Base-by-base conservation (phyloP, 37 sponge, comb jelly and placozoan species). In the Haliclona indistincta region DNA sequence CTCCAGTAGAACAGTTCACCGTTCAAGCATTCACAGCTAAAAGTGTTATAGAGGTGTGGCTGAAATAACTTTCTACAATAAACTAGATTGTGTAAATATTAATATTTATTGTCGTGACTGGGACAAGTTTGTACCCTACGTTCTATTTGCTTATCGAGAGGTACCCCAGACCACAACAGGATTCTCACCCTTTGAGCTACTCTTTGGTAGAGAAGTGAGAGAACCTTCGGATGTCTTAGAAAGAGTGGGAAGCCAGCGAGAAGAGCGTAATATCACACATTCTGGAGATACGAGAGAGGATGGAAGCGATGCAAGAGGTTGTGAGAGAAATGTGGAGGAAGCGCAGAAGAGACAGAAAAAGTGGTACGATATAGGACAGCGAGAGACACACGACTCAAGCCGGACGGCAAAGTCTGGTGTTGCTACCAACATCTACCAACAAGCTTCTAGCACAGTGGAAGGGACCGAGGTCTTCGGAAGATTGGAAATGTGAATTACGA, bases 311-410 rank as follows among this genome's bases (percentile, higher is more conserved):
- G 67, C 26, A 30, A 37, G 66, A 64, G 37, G 30, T 64, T n/a
- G 66, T 34, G 66, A 29, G 67, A 15, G 67, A 11, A 66, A 66
- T 23, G 26, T 66, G 67, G 39, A 66, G 67, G 8, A 66, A 25
- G 77, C 43, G 2, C 77, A 76, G 77, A 30, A 45, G 33, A 26
- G 20, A n/a, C 65, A 65, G 17, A 76, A 76, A 38, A 38, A 25
- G 36, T 76, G 66, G 64, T 76, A 76, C 41, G 77, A 76, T 44
- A 37, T 42, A n/a, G n/a, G n/a, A n/a, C n/a, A n/a, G n/a, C n/a
- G n/a, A n/a, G n/a, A n/a, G n/a, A n/a, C n/a, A n/a, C n/a, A n/a
- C 53, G 26, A 67, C 38, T 49, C 1, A 58, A 7, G 54, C 22
- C 19, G 82, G 82, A 4, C 64, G 73, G 5, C 53, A 81, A 8